Conservation (phyloP, 1,140 invertebrate genomes). For the Drosophila pseudoobscura region DNA sequence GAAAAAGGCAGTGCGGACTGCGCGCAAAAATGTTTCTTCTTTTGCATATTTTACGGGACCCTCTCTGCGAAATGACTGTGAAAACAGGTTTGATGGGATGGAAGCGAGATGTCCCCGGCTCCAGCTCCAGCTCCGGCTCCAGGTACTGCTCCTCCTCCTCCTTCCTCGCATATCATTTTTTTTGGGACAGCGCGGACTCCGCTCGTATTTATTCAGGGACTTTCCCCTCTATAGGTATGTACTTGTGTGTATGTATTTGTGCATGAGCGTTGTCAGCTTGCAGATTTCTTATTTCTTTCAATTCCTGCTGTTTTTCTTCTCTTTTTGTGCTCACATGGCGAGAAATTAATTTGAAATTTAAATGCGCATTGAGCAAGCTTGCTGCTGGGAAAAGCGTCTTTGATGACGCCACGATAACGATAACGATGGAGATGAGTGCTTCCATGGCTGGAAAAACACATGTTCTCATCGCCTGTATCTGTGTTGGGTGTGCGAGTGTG, state of each 20-base stretch:
- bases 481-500: not conserved
- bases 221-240: constrained; percentile 2
- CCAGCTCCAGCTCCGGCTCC: not conserved
- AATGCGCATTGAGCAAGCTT: constrained; percentile 63
- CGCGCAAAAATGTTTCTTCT: constrained; percentile 66
- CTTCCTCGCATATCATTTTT: constrained; percentile 68
- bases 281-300: constrained; percentile 62
- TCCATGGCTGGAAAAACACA: constrained; percentile 15
- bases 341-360: constrained; percentile 83
- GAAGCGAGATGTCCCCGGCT: constrained; percentile 23
- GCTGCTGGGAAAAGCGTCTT: constrained; percentile 49
- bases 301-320: constrained; percentile 35
- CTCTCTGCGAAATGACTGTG: constrained; percentile 70
- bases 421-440: constrained; percentile 35
- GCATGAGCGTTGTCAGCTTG: constrained; percentile 58
- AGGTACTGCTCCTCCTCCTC: no score
- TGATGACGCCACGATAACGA: constrained; percentile 66
- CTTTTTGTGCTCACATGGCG: constrained; percentile 53
- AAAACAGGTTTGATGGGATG: constrained; percentile 69
- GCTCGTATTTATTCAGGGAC: constrained; percentile 49
- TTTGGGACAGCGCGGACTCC: constrained; percentile 46
- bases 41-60: constrained; percentile 74
- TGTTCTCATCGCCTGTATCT: constrained; percentile 17
- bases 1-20: constrained; percentile 23
- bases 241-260: constrained; percentile 14